Evolutionary conservation across 2,888 invertebrate species (phyloP), one percentile per base, ranked within the genome.

Genomic region (Oligia strigilis): DNA sequence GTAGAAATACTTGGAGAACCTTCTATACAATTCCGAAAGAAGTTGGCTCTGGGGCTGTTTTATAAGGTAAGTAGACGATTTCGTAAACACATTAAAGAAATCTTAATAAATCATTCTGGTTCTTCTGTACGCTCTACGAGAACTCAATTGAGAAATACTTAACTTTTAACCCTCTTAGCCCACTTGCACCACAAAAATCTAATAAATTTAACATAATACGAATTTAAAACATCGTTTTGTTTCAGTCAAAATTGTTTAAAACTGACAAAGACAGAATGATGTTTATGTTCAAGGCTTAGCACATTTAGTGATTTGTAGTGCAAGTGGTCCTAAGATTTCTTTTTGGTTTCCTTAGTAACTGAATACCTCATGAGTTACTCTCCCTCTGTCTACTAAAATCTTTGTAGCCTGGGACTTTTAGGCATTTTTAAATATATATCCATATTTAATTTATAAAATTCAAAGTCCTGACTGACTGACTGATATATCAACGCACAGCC

Each of bases 41-140:
- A 97, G 71, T 93, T 99, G 49, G 98, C 98, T 0, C 95, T 98
- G 77, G 97, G 98, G 29, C 95, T 99, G 3, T 98, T 99, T 90
- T 99, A 99, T 93, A 99, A 98, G 97, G 98, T 98, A 93, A 91
- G 73, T 1, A 17, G 58, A 62, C 55, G 14, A 40, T 52, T 1
- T 19, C 14, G 8, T 19, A 29, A 23, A 19, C 17, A 29, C 11
- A 5, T 40, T 40, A 17, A 4, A 36, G 6, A 29, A 62, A 62
- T 55, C 3, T 14, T 52, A 11, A n/a, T 23, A 19, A 58, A 29
- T n/a, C 5, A 23, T 40, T 49, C 2, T 66, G 11, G 1, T 36
- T 0, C 9, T 40, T 19, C 11, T 40, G 43, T 62, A 0, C 8
- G 46, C 29, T 17, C 29, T 17, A n/a, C 11, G 40, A 52, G 4